Evolutionary conservation across 2,113 vertebrate species (phyloP).

Genomic region (Electrona antarctica): DNA sequence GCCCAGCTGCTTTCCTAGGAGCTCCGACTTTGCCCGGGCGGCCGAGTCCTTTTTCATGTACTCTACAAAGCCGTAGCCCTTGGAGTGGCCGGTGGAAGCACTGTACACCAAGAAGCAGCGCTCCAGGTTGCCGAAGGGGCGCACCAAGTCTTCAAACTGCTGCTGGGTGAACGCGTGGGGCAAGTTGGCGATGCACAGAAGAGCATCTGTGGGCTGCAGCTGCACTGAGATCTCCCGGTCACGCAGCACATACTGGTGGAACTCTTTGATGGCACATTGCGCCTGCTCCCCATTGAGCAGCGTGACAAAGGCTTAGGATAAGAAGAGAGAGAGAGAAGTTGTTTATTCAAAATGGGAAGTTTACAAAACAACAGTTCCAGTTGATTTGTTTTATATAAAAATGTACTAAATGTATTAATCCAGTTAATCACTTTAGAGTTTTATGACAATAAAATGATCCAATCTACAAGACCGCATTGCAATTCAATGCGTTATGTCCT

Average conservation of each 20-base stretch:
- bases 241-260: slow-evolving; percentile 85
- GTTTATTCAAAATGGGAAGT: too few species aligned
- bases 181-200: slow-evolving; percentile 92
- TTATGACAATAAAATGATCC: too few species aligned
- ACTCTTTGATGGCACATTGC: slow-evolving; percentile 84
- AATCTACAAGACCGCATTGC: too few species aligned
- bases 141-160: slow-evolving; percentile 91
- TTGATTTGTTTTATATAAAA: too few species aligned
- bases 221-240: slow-evolving; percentile 90
- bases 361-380: too few species aligned
- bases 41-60: slow-evolving; percentile 97
- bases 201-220: slow-evolving; percentile 90
- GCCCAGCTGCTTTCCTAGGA: slow-evolving; percentile 89
- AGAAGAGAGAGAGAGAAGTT: background rate
- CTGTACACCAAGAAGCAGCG: slow-evolving; percentile 93
- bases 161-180: slow-evolving; percentile 86
- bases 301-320: slow-evolving; percentile 84
- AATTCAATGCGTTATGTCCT: too few species aligned
- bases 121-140: slow-evolving; percentile 92
- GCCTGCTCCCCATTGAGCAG: slow-evolving; percentile 92
- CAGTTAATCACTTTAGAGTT: too few species aligned
- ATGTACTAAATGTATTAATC: too few species aligned
- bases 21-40: slow-evolving; percentile 89
- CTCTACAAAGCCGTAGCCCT: slow-evolving; percentile 94
- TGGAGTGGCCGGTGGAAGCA: slow-evolving; percentile 83